A percentile compares a stretch with the other conserved stretches of the same genome.
phyloP scores from a whole-genome alignment of 2,888 invertebrate genomes.

The Himalopsyche japonica region DNA sequence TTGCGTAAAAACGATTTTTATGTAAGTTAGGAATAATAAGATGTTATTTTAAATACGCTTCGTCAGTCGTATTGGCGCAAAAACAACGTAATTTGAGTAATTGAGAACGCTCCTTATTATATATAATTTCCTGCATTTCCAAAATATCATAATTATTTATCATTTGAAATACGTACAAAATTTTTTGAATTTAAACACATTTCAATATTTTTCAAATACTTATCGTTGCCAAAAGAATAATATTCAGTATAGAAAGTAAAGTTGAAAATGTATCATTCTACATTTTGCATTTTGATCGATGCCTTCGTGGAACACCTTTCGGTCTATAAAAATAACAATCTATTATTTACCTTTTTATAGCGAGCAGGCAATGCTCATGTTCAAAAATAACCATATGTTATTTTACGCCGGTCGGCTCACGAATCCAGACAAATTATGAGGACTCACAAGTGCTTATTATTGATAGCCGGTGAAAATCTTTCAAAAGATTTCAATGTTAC shows the following conservation, averaged over 20 bases:
- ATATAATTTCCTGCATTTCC: neutral
- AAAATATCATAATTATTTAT: no score
- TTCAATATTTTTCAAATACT: no score
- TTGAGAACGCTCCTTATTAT: neutral
- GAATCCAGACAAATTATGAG: conserved; percentile 18
- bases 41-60: neutral
- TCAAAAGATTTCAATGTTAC: conserved; percentile 17
- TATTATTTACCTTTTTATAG: neutral
- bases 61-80: neutral
- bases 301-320: neutral
- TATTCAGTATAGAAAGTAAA: neutral
- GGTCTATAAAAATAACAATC: neutral
- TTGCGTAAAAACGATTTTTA: neutral
- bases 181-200: no score
- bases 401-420: neutral
- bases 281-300: no score
- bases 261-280: neutral
- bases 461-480: conserved; percentile 32
- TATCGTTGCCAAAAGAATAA: no score
- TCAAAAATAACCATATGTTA: neutral
- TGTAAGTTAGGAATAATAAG: neutral
- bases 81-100: neutral
- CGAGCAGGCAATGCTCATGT: neutral
- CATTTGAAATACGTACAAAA: no score
- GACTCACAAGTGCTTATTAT: conserved; percentile 28